Percentiles rank a stretch among this genome's conserved stretches.
These are phyloP conservation scores for Samia ricini DNA, from an alignment of 1,140 invertebrate genomes.

Conservation along the genomic window DNA sequence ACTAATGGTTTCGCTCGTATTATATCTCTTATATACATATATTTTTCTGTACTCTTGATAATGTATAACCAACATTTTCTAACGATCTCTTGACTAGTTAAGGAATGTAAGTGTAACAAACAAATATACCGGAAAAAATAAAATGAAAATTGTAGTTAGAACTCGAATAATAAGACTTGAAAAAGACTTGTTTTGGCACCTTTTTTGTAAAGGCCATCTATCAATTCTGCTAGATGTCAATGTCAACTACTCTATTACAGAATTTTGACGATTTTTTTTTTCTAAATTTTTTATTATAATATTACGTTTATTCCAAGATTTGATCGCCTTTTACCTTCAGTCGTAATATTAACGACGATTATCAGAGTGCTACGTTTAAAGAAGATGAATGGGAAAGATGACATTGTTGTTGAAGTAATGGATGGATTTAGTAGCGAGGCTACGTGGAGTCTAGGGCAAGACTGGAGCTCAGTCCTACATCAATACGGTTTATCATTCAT, in stretches of 20 bases:
- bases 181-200: neutral
- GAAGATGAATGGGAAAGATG: constrained; percentile 18
- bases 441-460: constrained; percentile 22
- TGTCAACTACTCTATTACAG: neutral
- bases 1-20: no score
- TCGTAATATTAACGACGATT: neutral
- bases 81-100: no score
- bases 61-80: no score
- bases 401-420: neutral
- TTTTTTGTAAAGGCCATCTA: neutral
- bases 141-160: neutral
- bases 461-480: constrained; percentile 36
- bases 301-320: neutral
- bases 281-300: neutral
- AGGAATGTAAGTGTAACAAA: no score
- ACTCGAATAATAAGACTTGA: neutral
- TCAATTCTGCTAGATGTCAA: neutral
- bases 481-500: constrained; percentile 35
- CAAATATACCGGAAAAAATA: no score
- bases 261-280: neutral
- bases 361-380: constrained; percentile 14
- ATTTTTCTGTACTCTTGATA: no score
- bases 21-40: no score
- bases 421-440: constrained; percentile 25
- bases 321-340: neutral